Conservation (phyloP, 2,888 invertebrate genomes). For the Drosophila quinaria region DNA sequence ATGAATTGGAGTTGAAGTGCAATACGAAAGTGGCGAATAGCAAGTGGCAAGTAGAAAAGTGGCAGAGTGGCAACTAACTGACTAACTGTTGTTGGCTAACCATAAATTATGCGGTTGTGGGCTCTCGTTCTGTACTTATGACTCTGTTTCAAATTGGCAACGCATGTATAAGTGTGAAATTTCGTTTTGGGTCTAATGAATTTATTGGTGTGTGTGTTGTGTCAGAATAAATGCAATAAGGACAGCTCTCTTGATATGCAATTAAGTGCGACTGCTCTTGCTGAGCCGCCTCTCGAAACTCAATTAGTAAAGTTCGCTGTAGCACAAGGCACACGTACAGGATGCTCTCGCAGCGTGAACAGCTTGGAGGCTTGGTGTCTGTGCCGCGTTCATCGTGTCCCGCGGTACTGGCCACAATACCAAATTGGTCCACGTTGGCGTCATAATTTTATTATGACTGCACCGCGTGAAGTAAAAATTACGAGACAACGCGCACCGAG, state of each 20-base stretch:
- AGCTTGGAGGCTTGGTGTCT: slow-evolving; percentile 23
- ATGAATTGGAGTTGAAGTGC: slow-evolving; percentile 3
- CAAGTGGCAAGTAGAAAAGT: slow-evolving; percentile 18
- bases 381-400: slow-evolving; percentile 15
- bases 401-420: slow-evolving; percentile 53
- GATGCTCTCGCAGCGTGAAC: slow-evolving; percentile 25
- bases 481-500: slow-evolving; percentile 41
- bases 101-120: slow-evolving; percentile 57
- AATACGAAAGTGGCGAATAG: slow-evolving; percentile 27
- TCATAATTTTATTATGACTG: slow-evolving; percentile 77
- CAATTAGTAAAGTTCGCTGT: slow-evolving; percentile 72
- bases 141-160: not conserved
- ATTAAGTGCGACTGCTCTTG: slow-evolving; percentile 69
- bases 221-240: slow-evolving; percentile 54
- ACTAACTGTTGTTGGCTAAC: slow-evolving; percentile 51
- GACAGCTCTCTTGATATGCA: slow-evolving; percentile 67
- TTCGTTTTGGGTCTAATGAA: slow-evolving; percentile 6
- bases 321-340: slow-evolving; percentile 27
- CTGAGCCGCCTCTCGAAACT: slow-evolving; percentile 65
- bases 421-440: slow-evolving; percentile 78
- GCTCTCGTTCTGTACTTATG: not conserved
- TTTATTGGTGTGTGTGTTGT: slow-evolving; percentile 18
- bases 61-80: slow-evolving; percentile 43
- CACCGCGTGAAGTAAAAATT: slow-evolving; percentile 62
- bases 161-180: slow-evolving; percentile 28